These are phyloP conservation scores for Ischnura elegans DNA, from an alignment of 2,888 invertebrate species.

Conservation along the genomic window DNA sequence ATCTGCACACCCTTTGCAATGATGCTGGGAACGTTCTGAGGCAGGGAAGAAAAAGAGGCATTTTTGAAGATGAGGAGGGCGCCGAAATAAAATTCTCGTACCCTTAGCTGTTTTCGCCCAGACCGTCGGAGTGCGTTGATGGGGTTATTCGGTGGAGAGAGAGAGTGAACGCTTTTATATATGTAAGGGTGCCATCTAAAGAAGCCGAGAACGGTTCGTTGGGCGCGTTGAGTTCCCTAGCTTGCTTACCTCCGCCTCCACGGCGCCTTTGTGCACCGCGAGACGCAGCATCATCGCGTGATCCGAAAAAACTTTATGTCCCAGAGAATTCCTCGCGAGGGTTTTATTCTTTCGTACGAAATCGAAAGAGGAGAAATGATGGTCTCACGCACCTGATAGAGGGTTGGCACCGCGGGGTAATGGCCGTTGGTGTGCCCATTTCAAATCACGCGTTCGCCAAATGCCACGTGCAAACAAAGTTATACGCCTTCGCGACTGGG, in stretches of 20 bases:
- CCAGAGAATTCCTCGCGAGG: background rate
- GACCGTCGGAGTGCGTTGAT: too few relatives aligned
- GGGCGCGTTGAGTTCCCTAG: background rate
- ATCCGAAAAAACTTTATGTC: background rate
- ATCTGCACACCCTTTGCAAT: too few relatives aligned
- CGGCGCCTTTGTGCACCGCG: background rate
- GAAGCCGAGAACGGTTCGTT: background rate
- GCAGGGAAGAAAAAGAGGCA: background rate
- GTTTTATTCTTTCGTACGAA: background rate
- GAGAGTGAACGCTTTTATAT: background rate
- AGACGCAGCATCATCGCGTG: constrained; percentile 1
- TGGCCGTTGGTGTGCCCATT: too few relatives aligned
- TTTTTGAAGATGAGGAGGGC: background rate
- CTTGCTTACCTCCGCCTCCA: background rate
- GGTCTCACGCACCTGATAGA: background rate
- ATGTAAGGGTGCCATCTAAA: background rate
- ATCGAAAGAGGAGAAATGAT: background rate
- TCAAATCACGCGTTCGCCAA: background rate
- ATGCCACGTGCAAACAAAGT: too few relatives aligned
- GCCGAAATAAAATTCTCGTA: constrained; percentile 1
- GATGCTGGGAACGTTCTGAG: too few relatives aligned
- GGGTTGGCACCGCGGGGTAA: too few relatives aligned
- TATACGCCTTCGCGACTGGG: too few relatives aligned
- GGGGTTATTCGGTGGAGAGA: background rate
- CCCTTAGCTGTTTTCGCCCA: background rate